Evolutionary conservation across 2,113 vertebrate species (phyloP).

Genomic region (Xiphias gladius): DNA sequence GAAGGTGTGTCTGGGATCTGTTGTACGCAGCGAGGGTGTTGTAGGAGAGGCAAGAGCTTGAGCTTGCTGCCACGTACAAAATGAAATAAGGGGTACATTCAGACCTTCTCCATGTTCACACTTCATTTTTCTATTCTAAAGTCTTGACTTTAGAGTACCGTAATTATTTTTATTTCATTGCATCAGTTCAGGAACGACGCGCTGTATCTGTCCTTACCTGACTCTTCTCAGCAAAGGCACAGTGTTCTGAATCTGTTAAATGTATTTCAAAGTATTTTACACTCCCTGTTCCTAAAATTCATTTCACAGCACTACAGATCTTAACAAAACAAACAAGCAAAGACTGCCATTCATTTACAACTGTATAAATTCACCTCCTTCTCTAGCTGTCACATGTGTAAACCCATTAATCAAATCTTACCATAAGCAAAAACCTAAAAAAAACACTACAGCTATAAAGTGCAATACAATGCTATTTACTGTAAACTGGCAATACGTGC

Average conservation of each 20-base stretch:
- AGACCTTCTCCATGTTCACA: slow-evolving; percentile 11
- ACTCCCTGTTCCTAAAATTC: slow-evolving; percentile 13
- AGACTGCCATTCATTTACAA: neutral
- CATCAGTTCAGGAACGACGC: slow-evolving; percentile 15
- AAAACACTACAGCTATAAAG: slow-evolving; percentile 6
- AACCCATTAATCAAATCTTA: slow-evolving; percentile 7
- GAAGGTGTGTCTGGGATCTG: slow-evolving; percentile 62
- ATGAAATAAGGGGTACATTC: slow-evolving; percentile 44
- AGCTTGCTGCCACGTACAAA: slow-evolving; percentile 15
- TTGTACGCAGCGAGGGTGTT: slow-evolving; percentile 35
- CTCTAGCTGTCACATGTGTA: neutral
- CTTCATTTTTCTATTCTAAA: slow-evolving; percentile 18
- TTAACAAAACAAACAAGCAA: neutral
- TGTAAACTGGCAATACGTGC: slow-evolving; percentile 19
- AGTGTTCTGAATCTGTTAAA: slow-evolving; percentile 18
- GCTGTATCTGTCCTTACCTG: slow-evolving; percentile 14
- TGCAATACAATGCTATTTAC: slow-evolving; percentile 6
- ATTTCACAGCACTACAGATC: neutral
- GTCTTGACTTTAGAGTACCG: slow-evolving; percentile 17
- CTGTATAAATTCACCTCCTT: slow-evolving; percentile 13
- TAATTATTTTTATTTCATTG: slow-evolving; percentile 33
- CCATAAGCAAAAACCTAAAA: neutral
- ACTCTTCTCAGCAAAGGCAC: slow-evolving; percentile 37
- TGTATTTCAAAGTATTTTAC: slow-evolving; percentile 9
- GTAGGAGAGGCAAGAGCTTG: slow-evolving; percentile 7